These are phyloP conservation scores for Takifugu rubripes DNA, from an alignment of 2,797 vertebrate species.

Conservation along the genomic window DNA sequence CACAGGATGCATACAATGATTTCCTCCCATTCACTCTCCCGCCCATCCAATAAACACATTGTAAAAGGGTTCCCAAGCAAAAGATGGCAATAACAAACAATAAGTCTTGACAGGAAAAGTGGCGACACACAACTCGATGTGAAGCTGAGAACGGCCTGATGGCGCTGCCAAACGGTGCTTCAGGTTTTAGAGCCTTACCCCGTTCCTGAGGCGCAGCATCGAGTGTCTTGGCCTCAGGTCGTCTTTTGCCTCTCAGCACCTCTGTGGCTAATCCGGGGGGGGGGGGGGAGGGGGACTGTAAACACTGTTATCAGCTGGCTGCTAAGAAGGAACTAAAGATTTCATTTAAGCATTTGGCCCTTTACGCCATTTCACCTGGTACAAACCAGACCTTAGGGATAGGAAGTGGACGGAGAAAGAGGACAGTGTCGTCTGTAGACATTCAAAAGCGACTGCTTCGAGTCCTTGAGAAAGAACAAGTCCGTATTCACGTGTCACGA, in stretches of 20 bases:
- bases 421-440: not conserved
- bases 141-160: slow-evolving; percentile 34
- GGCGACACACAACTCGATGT: slow-evolving; percentile 39
- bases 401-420: no score
- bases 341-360: slow-evolving; percentile 31
- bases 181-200: slow-evolving; percentile 24
- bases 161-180: slow-evolving; percentile 4
- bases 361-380: slow-evolving; percentile 8
- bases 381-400: not conserved
- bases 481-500: slow-evolving; percentile 63
- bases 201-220: slow-evolving; percentile 38
- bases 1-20: slow-evolving; percentile 47
- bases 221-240: slow-evolving; percentile 52
- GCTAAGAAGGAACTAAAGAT: slow-evolving; percentile 52
- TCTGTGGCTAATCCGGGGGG: slow-evolving; percentile 43
- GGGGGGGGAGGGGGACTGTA: slow-evolving; percentile 45
- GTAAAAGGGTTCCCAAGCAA: slow-evolving; percentile 49
- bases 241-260: slow-evolving; percentile 57
- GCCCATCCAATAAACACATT: slow-evolving; percentile 52
- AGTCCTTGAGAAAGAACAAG: slow-evolving; percentile 62
- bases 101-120: slow-evolving; percentile 53
- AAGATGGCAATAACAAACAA: slow-evolving; percentile 41
- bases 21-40: slow-evolving; percentile 38
- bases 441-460: slow-evolving; percentile 40
- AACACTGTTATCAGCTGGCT: slow-evolving; percentile 46